Base-by-base conservation (phyloP, 2,888 invertebrate genomes). In the Synanthedon formicaeformis region DNA sequence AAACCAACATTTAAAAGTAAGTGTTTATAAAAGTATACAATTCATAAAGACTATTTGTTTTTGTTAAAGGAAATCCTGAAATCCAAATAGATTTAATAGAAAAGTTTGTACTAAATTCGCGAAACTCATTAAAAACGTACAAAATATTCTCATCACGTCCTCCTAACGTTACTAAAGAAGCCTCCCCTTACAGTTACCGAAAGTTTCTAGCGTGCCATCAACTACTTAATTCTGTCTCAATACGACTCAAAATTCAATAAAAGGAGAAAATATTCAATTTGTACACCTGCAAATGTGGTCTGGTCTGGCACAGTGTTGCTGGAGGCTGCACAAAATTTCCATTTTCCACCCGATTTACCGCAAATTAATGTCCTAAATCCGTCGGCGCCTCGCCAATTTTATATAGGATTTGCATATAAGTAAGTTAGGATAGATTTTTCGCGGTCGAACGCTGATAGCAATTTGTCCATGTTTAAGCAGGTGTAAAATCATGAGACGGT, bases 251-350 rank as follows among this genome's bases (percentile, higher is more conserved):
- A 49, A 16, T 49, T 16, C 49, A 12, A 45, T 49, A 8, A 49
- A 49, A 49, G 4, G 12, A 13, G 18, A 18, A 50, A 13, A 13
- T 18, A 54, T 61, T 54, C 41, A 56, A 60, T 57, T 63, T 55
- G 45, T 52, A 60, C 41, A 52, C 53, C 54, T 45, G 45, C 45
- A 45, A 45, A 13, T 45, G n/a, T 45, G 8, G 1, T n/a, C n/a
- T 41, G n/a, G 34, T 12, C 18, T 11, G 67, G 73, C 54, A 58
- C 60, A 60, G 67, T 67, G 74, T 71, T 73, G 78, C 78, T 74
- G 69, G 75, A 69, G 81, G 81, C 77, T 83, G 86, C 84, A 84
- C 83, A 84, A 84, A 86, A 83, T 86, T 86, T 84, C 84, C 81
- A 86, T 85, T 86, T 86, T 86, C 86, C 81, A 71, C 80, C 66